A percentile compares a stretch with the other conserved stretches of the same genome.
phyloP scores from a whole-genome alignment of 2,797 vertebrate species.

The Gila robusta region DNA sequence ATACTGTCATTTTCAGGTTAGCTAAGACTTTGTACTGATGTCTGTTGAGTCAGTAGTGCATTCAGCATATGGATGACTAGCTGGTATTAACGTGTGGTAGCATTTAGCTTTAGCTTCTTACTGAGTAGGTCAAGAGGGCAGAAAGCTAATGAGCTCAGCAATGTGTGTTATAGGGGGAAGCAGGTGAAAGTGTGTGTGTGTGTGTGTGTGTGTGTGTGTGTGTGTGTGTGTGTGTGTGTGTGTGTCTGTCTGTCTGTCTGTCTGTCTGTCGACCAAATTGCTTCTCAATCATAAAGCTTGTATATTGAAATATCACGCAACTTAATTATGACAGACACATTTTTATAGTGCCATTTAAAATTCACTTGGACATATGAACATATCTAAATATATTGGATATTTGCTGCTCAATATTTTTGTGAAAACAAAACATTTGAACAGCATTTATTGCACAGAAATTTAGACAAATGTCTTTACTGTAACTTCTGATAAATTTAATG shows the following conservation, averaged over 20 bases:
- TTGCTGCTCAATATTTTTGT: background rate
- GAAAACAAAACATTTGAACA: background rate
- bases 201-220: too few species aligned
- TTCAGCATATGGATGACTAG: background rate
- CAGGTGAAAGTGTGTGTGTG: background rate
- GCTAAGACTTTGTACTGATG: background rate
- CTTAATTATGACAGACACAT: background rate
- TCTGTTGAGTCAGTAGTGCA: background rate
- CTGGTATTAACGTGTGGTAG: background rate
- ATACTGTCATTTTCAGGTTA: background rate
- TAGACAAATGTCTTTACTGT: background rate
- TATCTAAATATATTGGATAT: background rate
- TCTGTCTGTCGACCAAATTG: background rate
- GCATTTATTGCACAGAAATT: background rate
- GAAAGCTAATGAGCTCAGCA: constrained; percentile 49
- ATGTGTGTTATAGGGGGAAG: constrained; percentile 29
- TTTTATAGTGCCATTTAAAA: background rate
- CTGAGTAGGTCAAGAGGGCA: constrained; percentile 56
- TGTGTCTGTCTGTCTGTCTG: background rate
- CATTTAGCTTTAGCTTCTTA: constrained; percentile 42
- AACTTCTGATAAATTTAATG: background rate
- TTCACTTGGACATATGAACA: background rate
- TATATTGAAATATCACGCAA: background rate
- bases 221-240: background rate
- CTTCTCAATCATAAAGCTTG: background rate